phyloP scores from a whole-genome alignment of 1,140 invertebrate species.

The Manduca sexta region DNA sequence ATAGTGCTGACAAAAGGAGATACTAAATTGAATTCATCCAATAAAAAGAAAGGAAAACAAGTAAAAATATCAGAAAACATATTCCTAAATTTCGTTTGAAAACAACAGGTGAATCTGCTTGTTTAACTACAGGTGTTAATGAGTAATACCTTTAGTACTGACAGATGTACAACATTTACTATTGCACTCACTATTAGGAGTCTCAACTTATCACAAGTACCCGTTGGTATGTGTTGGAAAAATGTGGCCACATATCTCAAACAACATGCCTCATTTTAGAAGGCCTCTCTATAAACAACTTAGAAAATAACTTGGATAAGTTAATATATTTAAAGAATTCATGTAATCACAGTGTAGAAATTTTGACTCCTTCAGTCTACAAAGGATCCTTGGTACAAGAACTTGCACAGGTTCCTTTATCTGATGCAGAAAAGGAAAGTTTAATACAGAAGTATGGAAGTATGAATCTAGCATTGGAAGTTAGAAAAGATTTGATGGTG shows the following conservation, averaged over 20 bases:
- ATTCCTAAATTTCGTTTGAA: conserved; percentile 76
- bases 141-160: conserved; percentile 83
- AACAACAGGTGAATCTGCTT: conserved; percentile 76
- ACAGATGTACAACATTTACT: conserved; percentile 89
- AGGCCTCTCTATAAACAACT: conserved; percentile 84
- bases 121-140: conserved; percentile 65
- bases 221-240: conserved; percentile 89
- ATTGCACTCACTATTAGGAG: conserved; percentile 84
- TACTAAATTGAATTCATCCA: not conserved
- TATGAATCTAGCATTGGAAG: conserved; percentile 78
- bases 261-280: conserved; percentile 85
- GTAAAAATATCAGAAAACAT: conserved; percentile 70
- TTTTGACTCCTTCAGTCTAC: conserved; percentile 82
- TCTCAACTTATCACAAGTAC: conserved; percentile 78
- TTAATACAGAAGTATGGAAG: conserved; percentile 80
- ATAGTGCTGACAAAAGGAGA: not conserved
- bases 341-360: conserved; percentile 80
- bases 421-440: conserved; percentile 77
- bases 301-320: conserved; percentile 76
- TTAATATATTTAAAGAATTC: conserved; percentile 76
- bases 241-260: conserved; percentile 79
- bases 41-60: not conserved
- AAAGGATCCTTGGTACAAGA: conserved; percentile 83
- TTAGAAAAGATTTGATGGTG: conserved; percentile 78
- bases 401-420: conserved; percentile 83